Percentiles rank a stretch among this genome's conserved stretches.
These are phyloP conservation scores for Tricholaema leucomelas DNA, from an alignment of 2,113 vertebrate species.

Conservation along the genomic window DNA sequence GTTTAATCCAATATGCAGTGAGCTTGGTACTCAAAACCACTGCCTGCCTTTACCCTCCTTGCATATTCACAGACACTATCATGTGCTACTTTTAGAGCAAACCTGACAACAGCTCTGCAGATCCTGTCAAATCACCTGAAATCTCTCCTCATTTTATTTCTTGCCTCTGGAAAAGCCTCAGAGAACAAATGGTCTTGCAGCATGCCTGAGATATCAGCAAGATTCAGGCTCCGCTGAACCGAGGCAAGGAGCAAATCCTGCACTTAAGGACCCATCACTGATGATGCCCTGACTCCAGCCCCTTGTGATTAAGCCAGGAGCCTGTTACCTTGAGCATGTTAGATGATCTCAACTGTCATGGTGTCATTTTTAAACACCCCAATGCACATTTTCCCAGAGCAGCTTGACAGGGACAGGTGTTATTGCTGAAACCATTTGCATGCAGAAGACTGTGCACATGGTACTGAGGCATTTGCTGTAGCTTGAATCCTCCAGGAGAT, in stretches of 20 bases:
- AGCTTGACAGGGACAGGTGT: slow-evolving; percentile 46
- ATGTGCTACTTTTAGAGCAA: not conserved
- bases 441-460: not conserved
- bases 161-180: slow-evolving; percentile 11
- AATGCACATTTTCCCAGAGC: not conserved
- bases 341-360: slow-evolving; percentile 33
- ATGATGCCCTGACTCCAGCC: slow-evolving; percentile 11
- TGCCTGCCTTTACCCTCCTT: not conserved
- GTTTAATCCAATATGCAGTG: not conserved
- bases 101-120: slow-evolving; percentile 12
- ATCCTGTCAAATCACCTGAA: slow-evolving; percentile 38
- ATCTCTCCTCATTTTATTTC: slow-evolving; percentile 19
- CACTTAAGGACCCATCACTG: slow-evolving; percentile 31
- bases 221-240: not conserved
- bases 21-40: not conserved
- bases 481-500: not conserved
- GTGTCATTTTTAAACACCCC: slow-evolving; percentile 45
- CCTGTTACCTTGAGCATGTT: slow-evolving; percentile 15
- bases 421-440: not conserved
- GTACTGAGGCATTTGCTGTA: not conserved
- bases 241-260: not conserved
- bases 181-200: slow-evolving; percentile 18
- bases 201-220: slow-evolving; percentile 42
- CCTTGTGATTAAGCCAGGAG: slow-evolving; percentile 40
- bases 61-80: not conserved